Evolutionary conservation across 2,888 invertebrate genomes (phyloP).

Genomic region (Podabrus alpinus): DNA sequence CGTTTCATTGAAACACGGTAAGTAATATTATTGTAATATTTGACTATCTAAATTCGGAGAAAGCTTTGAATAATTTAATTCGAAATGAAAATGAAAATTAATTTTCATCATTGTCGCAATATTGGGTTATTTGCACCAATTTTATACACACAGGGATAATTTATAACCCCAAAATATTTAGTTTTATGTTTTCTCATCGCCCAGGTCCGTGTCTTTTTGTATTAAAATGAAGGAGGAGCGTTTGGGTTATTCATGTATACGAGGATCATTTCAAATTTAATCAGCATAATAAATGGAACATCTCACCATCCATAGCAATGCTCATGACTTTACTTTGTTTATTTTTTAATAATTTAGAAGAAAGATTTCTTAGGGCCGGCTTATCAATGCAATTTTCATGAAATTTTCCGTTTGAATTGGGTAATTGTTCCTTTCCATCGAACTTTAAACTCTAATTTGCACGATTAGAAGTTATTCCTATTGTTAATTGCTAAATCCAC

Average conservation of each 20-base stretch:
- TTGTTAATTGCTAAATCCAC: background rate
- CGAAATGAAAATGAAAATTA: background rate
- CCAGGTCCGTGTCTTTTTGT: background rate
- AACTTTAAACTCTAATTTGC: background rate
- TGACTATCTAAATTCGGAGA: background rate
- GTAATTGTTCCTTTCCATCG: too few relatives aligned
- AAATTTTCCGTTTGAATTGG: too few relatives aligned
- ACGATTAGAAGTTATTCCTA: background rate
- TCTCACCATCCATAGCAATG: too few relatives aligned
- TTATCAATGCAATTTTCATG: too few relatives aligned
- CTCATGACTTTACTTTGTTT: background rate
- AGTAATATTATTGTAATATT: background rate
- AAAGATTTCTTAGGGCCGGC: background rate
- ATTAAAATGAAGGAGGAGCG: background rate
- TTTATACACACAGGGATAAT: background rate
- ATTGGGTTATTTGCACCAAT: background rate
- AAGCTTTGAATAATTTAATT: background rate
- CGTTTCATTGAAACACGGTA: conserved; percentile 1
- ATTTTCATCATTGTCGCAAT: background rate
- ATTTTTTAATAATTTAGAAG: background rate
- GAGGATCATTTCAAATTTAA: background rate
- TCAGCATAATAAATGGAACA: background rate
- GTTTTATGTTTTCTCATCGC: background rate
- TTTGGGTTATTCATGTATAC: background rate
- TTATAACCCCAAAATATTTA: background rate